Base-by-base conservation (phyloP, 2,888 invertebrate species). In the Linnaemya tessellans region DNA sequence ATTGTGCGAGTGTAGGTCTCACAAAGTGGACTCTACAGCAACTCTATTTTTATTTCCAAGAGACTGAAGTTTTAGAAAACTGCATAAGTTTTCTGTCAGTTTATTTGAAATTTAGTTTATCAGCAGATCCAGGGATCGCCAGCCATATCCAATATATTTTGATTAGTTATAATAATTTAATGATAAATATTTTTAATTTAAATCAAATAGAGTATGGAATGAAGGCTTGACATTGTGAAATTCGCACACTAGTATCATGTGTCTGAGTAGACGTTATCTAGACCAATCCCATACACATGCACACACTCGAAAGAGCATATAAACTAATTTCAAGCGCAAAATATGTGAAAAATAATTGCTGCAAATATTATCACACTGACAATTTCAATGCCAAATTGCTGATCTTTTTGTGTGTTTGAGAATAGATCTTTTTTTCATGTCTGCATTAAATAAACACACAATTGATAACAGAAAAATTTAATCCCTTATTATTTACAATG, bases 401-500 rank as follows among this genome's bases (percentile, higher is more conserved):
- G 51, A 51, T 20, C 2, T 51, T 51, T 51, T 20, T 3, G 13
- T 20, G 10, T 51, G 18, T 51, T 51, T 51, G 51, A 20, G 25
- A 56, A 56, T 13, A 22, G 13, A 56, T 15, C 11, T 56, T 13
- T 18, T 5, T 51, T 30, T 2, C 30, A 3, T 30, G 30, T 30
- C 51, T 51, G 8, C 20, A 18, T 5, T 1, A 70, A 70, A 43
- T 11, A 56, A 70, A 56, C 4, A 56, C 4, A 22, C 38, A 56
- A 56, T 20, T 56, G 65, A 56, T 77, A 46, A 65, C 62, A 43
- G 15, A n/a, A 30, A 46, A 15, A 25, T 18, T 60, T 68, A 78
- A 68, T 68, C 67, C 78, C 68, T 68, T 78, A 41, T 41, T 60
- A 60, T 60, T 68, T 58, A 78, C 78, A 38, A 68, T 41, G 68